Base-by-base conservation (phyloP, 2,113 vertebrate genomes). In the Psophia crepitans region DNA sequence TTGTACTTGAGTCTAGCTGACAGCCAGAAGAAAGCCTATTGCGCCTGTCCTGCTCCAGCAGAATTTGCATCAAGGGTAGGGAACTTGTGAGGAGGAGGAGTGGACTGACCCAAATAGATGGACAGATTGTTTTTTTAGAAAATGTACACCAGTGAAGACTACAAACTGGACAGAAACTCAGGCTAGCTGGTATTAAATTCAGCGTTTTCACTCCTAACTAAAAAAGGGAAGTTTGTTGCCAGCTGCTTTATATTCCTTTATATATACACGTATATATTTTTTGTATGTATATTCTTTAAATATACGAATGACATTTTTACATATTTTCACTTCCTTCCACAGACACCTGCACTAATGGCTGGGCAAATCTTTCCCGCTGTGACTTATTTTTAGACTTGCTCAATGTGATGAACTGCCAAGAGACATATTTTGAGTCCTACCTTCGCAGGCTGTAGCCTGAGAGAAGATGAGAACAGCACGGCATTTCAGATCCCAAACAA, bases 101-200 rank as follows among this genome's bases (percentile, higher is more conserved):
- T 54, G 63, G 8, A 41, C 8, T 17, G 32, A 81, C 6, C 6
- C 11, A 82, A 41, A 75, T 2, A 0, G 0, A n/a, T 7, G 4
- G 21, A 33, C 65, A 26, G n/a, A n/a, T n/a, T 58, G 2, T 2
- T 10, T 8, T 28, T 15, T 23, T 6, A 12, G 19, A 65, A 9
- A 37, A 18, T 11, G 6, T 17, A 33, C 24, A n/a, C 12, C 57
- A 56, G 10, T 23, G 65, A 17, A 33, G 70, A 39, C 33, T 28
- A 48, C 12, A 58, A 48, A 58, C 8, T 41, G 20, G 14, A 54
- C 6, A 33, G 54, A 78, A 82, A 56, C 35, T 51, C 56, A 68
- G 2, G 1, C 23, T 28, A 46, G 8, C 7, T 57, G 32, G 4
- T 32, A 37, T 12, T 35, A 41, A 64, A 27, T n/a, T 54, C 32